Conservation (phyloP, 2,888 invertebrate species). For the Sarcophaga caerulescens region DNA sequence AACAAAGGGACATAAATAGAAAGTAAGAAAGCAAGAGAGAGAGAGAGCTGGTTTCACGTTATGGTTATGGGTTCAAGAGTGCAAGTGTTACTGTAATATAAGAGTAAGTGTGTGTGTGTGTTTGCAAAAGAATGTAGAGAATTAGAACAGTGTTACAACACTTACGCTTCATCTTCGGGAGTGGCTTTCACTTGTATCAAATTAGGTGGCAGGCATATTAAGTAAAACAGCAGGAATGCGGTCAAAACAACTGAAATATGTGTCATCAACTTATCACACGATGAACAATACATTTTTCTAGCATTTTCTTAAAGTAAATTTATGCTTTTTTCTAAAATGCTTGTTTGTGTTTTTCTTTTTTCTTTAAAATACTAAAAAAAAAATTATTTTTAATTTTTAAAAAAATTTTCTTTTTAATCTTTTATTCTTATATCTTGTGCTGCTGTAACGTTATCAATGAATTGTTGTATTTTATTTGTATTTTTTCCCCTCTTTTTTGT, state of each 20-base stretch:
- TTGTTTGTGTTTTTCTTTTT: slow-evolving; percentile 14
- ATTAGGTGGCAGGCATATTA: slow-evolving; percentile 76
- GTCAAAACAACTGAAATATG: slow-evolving; percentile 79
- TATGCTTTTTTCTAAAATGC: slow-evolving; percentile 4
- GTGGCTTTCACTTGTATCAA: slow-evolving; percentile 77
- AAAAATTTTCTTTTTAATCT: too few species aligned
- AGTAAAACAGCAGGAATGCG: slow-evolving; percentile 78
- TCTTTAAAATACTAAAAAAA: too few species aligned
- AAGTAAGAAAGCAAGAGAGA: not conserved
- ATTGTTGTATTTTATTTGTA: too few species aligned
- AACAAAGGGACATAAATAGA: not conserved
- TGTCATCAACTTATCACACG: slow-evolving; percentile 81
- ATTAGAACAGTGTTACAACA: slow-evolving; percentile 58
- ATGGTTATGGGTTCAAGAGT: not conserved
- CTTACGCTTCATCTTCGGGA: slow-evolving; percentile 81
- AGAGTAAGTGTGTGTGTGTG: slow-evolving; percentile 1
- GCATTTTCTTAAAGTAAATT: slow-evolving; percentile 77
- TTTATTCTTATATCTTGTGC: too few species aligned
- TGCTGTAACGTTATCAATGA: too few species aligned
- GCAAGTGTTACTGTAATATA: slow-evolving; percentile 11
- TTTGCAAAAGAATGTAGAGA: slow-evolving; percentile 7
- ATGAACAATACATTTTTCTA: slow-evolving; percentile 79
- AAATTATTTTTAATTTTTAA: too few species aligned
- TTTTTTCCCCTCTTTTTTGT: too few species aligned
- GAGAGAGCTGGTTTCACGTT: not conserved